A percentile compares a stretch with the other conserved stretches of the same genome.
Evolutionary conservation across 2,888 invertebrate species (phyloP).

Genomic region (Phengaris alcon): DNA sequence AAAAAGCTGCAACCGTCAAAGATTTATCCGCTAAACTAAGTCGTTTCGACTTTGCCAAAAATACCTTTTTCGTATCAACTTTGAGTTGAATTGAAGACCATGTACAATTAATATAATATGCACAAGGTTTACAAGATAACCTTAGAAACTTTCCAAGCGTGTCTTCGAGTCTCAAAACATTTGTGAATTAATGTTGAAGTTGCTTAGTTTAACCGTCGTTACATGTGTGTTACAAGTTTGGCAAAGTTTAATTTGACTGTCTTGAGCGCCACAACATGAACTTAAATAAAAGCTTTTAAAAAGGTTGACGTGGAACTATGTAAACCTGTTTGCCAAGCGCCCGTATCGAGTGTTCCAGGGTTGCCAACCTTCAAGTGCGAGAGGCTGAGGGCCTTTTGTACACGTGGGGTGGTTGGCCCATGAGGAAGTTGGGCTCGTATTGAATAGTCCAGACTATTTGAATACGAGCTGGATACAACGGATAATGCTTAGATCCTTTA

Average conservation of each 20-base stretch:
- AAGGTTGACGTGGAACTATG: neutral
- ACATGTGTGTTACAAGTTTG: neutral
- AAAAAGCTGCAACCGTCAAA: too few species aligned
- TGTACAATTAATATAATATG: constrained; percentile 34
- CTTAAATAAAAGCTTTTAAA: constrained; percentile 17
- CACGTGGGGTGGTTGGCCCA: neutral
- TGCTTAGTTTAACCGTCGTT: neutral
- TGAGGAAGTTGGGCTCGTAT: neutral
- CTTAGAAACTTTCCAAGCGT: neutral
- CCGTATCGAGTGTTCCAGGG: constrained; percentile 13
- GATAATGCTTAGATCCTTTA: neutral
- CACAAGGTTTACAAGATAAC: constrained; percentile 33
- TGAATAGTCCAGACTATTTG: neutral
- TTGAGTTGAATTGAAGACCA: too few species aligned
- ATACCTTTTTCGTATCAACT: too few species aligned
- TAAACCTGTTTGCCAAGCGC: neutral
- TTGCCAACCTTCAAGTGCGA: neutral
- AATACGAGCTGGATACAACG: neutral
- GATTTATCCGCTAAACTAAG: too few species aligned
- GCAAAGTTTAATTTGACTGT: neutral
- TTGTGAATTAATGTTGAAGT: constrained; percentile 7
- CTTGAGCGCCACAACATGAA: neutral
- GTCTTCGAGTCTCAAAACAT: constrained; percentile 2
- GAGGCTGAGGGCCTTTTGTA: neutral
- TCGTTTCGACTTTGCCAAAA: too few species aligned